Evolutionary conservation across 2,888 invertebrate species (phyloP), one percentile per base, ranked within the genome.

Genomic region (Prenolepis imparis): DNA sequence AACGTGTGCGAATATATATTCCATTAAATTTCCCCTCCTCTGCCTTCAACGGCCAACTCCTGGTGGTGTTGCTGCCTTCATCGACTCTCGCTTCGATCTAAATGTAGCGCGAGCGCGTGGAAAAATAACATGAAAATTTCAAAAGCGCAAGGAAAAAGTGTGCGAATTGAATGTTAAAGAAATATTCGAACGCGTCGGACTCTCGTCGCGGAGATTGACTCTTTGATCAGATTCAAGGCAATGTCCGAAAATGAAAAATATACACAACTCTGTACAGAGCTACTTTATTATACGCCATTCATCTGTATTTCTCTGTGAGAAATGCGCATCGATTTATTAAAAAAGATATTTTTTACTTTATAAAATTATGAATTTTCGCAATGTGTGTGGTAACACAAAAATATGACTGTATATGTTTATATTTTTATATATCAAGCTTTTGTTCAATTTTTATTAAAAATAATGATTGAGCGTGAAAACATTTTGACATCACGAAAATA

Each of bases 11-110:
- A 66, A 66, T 44, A 66, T 44, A 57, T 77, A 55, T 77, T 80
- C 73, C 78, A 59, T 78, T 82, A 73, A 32, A 73, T 82, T 81
- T 68, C 73, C 39, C 74, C 61, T 11, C 18, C 41, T n/a, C 64
- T 11, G 24, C 18, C 52, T 55, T 77, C 28, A 77, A 18, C 64
- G 52, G 15, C 11, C 48, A 28, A 28, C 44, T 66, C 8, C 66
- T 28, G 28, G 15, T 44, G 32, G 15, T 32, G 9, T 24, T 15
- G 11, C 18, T 15, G 28, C 12, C n/a, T 36, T 68, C 66, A 66
- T 52, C 55, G 28, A 55, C 64, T 73, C 28, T 63, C 44, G 39
- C 41, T 6, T 2, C 21, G 4, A 39, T 24, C 24, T 66, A 21
- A 66, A 41, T 24, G 48, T 66, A 66, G 3, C 28, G 28, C 21